Evolutionary conservation across 2,113 vertebrate genomes (phyloP).

Genomic region (Mus musculus): GRCm39 chr12:50743001-50743500

Average conservation of each 20-base stretch:
- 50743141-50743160: background rate
- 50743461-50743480: background rate
- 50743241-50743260: background rate
- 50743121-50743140: background rate
- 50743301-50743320: background rate
- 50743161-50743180: background rate
- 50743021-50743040: background rate
- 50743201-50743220: background rate
- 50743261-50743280: background rate
- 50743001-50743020: background rate
- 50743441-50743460: background rate
- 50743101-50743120: background rate
- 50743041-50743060: constrained; percentile 7
- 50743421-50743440: background rate
- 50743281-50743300: background rate
- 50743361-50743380: background rate
- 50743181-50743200: too few species aligned
- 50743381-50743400: background rate
- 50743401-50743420: background rate
- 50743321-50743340: background rate
- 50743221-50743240: background rate
- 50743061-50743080: background rate
- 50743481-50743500: background rate
- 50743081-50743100: background rate
- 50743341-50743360: background rate